Conservation (phyloP, 2,797 vertebrate species). For the Peromyscus nudipes region DNA sequence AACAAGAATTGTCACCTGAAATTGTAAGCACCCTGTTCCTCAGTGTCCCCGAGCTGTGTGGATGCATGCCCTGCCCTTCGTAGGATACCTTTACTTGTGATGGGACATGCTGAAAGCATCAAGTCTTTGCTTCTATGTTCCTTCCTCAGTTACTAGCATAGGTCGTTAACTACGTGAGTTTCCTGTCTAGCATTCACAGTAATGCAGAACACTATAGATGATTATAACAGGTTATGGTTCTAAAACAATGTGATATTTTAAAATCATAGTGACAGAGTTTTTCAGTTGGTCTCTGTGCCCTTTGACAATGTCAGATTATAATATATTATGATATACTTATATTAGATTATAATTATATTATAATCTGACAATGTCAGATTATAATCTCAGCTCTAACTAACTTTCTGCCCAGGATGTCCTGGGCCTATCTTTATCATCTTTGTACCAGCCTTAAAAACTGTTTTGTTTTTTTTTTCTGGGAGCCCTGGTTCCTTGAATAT, state of each 20-base stretch:
- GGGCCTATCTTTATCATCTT: not conserved
- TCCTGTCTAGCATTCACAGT: not conserved
- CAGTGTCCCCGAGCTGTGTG: not conserved
- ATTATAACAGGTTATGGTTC: not conserved
- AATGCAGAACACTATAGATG: not conserved
- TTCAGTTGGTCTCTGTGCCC: not conserved
- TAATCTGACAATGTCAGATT: not conserved
- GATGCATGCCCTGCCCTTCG: not conserved
- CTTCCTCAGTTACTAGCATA: not conserved
- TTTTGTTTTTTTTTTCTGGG: not conserved
- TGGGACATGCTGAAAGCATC: not conserved
- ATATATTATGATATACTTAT: too few species aligned
- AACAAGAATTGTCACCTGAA: conserved; percentile 82
- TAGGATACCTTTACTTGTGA: not conserved
- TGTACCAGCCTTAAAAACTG: not conserved
- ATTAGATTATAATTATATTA: too few species aligned
- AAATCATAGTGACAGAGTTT: not conserved
- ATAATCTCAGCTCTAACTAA: not conserved
- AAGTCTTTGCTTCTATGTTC: not conserved
- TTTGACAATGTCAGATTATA: not conserved
- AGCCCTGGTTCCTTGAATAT: not conserved
- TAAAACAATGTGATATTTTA: not conserved
- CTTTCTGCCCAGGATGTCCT: not conserved
- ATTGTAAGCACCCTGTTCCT: conserved; percentile 73
- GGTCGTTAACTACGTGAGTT: not conserved